Evolutionary conservation across 2,888 invertebrate genomes (phyloP).

Genomic region (Sylvicola cinctus): DNA sequence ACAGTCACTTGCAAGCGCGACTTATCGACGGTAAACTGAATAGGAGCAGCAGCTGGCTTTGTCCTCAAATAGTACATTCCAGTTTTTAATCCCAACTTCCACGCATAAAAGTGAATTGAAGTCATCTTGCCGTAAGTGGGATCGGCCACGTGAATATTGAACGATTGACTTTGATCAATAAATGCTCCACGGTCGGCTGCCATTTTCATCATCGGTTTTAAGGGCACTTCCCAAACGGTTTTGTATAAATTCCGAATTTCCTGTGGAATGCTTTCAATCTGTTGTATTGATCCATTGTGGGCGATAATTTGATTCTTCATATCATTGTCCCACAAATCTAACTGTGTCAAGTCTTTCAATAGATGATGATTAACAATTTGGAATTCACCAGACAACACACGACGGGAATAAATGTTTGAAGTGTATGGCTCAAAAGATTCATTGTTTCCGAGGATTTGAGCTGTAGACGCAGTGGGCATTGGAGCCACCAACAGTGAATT

Average conservation of each 20-base stretch:
- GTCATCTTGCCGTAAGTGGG: conserved; percentile 75
- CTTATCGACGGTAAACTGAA: conserved; percentile 85
- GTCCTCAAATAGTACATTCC: conserved; percentile 93
- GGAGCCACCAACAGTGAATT: conserved; percentile 89
- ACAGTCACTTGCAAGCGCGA: conserved; percentile 31
- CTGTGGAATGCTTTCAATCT: conserved; percentile 64
- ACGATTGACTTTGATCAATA: conserved; percentile 89
- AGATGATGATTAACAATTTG: conserved; percentile 93
- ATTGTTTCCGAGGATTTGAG: conserved; percentile 97
- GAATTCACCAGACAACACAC: conserved; percentile 91
- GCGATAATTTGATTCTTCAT: conserved; percentile 90
- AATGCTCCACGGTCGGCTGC: conserved; percentile 90
- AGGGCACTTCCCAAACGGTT: conserved; percentile 94
- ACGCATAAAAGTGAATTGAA: conserved; percentile 90
- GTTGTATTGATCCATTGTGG: conserved; percentile 81
- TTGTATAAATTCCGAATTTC: conserved; percentile 76
- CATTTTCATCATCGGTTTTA: conserved; percentile 84
- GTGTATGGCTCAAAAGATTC: conserved; percentile 98
- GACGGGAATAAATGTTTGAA: conserved; percentile 84
- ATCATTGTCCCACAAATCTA: conserved; percentile 80
- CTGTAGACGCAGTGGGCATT: conserved; percentile 98
- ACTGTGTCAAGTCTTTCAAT: conserved; percentile 76
- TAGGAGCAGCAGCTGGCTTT: conserved; percentile 79
- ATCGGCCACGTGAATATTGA: conserved; percentile 83
- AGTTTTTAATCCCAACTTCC: conserved; percentile 88